Evolutionary conservation across 2,888 invertebrate genomes (phyloP), one percentile per base, ranked within the genome.

Genomic region (Lasius fuliginosus): DNA sequence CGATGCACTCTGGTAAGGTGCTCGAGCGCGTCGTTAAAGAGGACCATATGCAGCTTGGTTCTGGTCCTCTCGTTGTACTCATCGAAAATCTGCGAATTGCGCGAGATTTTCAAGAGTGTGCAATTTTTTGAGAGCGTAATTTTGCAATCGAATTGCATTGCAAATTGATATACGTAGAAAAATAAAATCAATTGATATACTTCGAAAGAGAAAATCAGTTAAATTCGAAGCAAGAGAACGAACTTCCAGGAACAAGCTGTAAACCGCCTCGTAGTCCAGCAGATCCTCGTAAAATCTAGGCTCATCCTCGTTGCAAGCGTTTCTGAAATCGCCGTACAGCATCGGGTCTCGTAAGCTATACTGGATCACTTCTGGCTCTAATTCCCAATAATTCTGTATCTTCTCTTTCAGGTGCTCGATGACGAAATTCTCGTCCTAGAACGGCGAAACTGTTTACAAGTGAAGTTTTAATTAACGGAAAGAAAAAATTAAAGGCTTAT

Each of bases 1-100:
- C 99, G 97, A 91, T 99, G 98, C 15, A 98, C 96, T 67, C 99
- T 96, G 0, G 98, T 99, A 92, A 99, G 94, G 94, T 99, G 99
- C 93, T 99, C 98, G 74, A 99, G 95, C 62, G 98, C 99, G 93
- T 99, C 98, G 93, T 99, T 98, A 94, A 99, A 99, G 36, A 99
- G 95, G 0, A 99, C 98, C 88, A 99, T 96, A 36, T 97, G 97
- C 95, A 99, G 96, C 92, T 97, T 97, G 9, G 93, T 92, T 84
- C 96, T 96, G 73, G 96, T 95, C 36, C 96, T 96, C 90, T 98
- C 98, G 93, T 98, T 98, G 95, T 97, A 98, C 90, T 98, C 98
- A 89, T 98, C 98, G 76, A 84, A 88, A 46, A 90, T 90, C 90
- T 90, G 62, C 15, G 1, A 36, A 69, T 23, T 12, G 4, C n/a